A percentile compares a stretch with the other conserved stretches of the same genome.
Evolutionary conservation across 2,888 invertebrate species (phyloP).

Genomic region (Cheilosia vernalis): DNA sequence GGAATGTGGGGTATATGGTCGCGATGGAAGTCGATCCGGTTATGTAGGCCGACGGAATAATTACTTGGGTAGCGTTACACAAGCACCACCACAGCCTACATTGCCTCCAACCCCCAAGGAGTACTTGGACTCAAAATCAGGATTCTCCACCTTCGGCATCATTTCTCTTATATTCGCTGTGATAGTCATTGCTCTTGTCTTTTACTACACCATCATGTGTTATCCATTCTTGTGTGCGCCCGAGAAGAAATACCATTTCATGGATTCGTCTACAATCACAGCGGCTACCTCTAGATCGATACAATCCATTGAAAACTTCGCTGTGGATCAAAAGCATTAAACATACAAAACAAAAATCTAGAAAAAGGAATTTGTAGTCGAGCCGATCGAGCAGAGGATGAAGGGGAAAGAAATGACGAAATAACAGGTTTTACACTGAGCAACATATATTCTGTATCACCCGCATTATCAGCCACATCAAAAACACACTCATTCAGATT

Average conservation of each 20-base stretch:
- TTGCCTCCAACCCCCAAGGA: slow-evolving; percentile 80
- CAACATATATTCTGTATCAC: slow-evolving; percentile 15
- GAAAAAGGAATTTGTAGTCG: slow-evolving; percentile 30
- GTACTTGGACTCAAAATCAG: slow-evolving; percentile 80
- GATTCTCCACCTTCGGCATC: slow-evolving; percentile 87
- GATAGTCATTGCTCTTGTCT: slow-evolving; percentile 81
- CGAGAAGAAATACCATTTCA: slow-evolving; percentile 82
- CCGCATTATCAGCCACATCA: neutral
- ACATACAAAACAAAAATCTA: neutral
- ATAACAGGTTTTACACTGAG: slow-evolving; percentile 62
- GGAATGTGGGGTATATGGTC: slow-evolving; percentile 75
- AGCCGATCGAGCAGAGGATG: slow-evolving; percentile 11
- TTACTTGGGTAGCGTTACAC: slow-evolving; percentile 61
- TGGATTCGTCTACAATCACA: slow-evolving; percentile 83
- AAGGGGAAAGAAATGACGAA: slow-evolving; percentile 26
- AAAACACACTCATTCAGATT: slow-evolving; percentile 21
- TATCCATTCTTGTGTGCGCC: slow-evolving; percentile 86
- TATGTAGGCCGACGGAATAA: slow-evolving; percentile 74
- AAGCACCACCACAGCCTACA: slow-evolving; percentile 76
- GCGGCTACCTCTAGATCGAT: slow-evolving; percentile 83
- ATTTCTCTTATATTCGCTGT: slow-evolving; percentile 82
- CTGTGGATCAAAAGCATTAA: slow-evolving; percentile 81
- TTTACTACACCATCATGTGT: slow-evolving; percentile 87
- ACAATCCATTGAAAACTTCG: slow-evolving; percentile 82
- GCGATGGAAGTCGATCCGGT: slow-evolving; percentile 64